Base-by-base conservation (phyloP, 2,888 invertebrate genomes). In the Gnatocerus cornutus region DNA sequence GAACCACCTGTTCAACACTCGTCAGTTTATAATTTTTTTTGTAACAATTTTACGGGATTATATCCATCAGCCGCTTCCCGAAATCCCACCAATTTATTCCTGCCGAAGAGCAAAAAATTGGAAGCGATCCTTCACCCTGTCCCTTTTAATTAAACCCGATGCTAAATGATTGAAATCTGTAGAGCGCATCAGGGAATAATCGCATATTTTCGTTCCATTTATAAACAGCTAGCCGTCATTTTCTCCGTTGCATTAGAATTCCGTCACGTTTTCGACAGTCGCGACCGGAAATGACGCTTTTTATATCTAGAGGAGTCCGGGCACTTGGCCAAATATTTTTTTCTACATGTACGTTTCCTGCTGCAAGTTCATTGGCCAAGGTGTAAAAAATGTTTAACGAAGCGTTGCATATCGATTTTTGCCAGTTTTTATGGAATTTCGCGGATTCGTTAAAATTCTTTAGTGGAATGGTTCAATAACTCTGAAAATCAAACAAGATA, bases 351-450 rank as follows among this genome's bases (percentile, higher is more conserved):
- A n/a, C 37, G 30, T 67, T 67, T 67, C 67, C 67, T 48, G 67
- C 46, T 58, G 53, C 61, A 68, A 61, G 68, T 61, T 68, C 68
- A 68, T 62, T 55, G 68, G 61, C 68, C 68, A 68, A 62, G 52
- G 59, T 45, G 53, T 37, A 59, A 61, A 59, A 53, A 16, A n/a
- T 27, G 37, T 63, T 63, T 41, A 63, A 52, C 43, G 14, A 53
- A 55, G 43, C 61, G 7, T 58, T 53, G n/a, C 53, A 14, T 21
- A 21, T 21, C 21, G 21, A 21, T 13, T 30, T 9, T 50, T 29
- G 14, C 4, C 16, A 1, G 21, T 21, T 21, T 21, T 21, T 21
- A 21, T 21, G 4, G 21, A 21, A 21, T 21, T 21, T 21, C 4
- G 21, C 21, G 21, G 21, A 21, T 21, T 21, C 21, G 21, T 14